A percentile compares a stretch with the other conserved stretches of the same genome.
phyloP scores from a whole-genome alignment of 2,888 invertebrate genomes.

The Tribolium freemani region DNA sequence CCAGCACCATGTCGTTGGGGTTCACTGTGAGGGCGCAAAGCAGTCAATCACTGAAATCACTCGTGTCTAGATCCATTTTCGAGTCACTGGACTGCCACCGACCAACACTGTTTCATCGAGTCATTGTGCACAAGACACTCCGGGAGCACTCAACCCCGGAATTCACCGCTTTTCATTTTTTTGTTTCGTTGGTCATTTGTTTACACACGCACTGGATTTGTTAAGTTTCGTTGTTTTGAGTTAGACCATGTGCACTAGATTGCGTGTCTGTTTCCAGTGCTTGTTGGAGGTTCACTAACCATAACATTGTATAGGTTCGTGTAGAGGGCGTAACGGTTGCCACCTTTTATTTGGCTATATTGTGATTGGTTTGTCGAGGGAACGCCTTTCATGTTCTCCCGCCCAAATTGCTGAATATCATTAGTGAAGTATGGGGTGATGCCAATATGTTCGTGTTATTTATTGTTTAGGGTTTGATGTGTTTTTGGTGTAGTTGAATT shows the following conservation, averaged over 20 bases:
- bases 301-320: constrained; percentile 51
- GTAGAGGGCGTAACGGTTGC: constrained; percentile 49
- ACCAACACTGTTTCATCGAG: not conserved
- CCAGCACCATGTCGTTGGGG: constrained; percentile 74
- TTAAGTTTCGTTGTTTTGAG: constrained; percentile 7
- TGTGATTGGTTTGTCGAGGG: constrained; percentile 55
- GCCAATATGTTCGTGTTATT: constrained; percentile 67
- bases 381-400: constrained; percentile 56
- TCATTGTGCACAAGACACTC: not conserved
- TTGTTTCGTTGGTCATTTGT: not conserved
- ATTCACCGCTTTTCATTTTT: constrained; percentile 4
- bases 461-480: constrained; percentile 63
- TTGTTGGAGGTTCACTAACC: constrained; percentile 63
- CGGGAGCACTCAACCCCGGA: not conserved
- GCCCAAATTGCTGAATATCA: constrained; percentile 62
- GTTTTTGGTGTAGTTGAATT: constrained; percentile 64
- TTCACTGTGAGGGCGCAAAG: constrained; percentile 50
- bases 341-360: constrained; percentile 17
- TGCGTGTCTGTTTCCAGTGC: constrained; percentile 54
- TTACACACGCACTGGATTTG: not conserved
- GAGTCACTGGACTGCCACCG: not conserved
- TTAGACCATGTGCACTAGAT: constrained; percentile 42
- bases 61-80: constrained; percentile 10
- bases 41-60: constrained; percentile 41
- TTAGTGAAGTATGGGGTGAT: constrained; percentile 64